Conservation (phyloP, 2,888 invertebrate species). For the Aphodius granarius region DNA sequence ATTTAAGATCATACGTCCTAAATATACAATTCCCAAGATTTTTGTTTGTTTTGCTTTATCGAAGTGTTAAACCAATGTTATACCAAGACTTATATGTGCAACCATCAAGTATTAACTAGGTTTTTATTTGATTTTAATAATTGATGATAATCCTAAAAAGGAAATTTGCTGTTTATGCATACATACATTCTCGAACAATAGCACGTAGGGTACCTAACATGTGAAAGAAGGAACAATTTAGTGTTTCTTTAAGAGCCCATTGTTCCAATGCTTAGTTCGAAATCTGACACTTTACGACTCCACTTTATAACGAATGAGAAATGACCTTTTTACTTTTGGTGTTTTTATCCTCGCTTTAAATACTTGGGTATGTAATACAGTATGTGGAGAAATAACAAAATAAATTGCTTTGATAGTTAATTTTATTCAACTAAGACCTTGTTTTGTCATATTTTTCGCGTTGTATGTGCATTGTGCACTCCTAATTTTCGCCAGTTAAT, state of each 20-base stretch:
- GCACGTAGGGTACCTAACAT: not conserved
- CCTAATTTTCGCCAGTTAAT: constrained; percentile 30
- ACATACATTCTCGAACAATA: not conserved
- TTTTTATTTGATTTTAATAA: not conserved
- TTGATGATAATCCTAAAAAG: not conserved
- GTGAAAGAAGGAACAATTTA: not conserved
- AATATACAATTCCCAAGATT: too few species aligned
- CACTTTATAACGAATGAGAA: not conserved
- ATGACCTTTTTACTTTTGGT: not conserved
- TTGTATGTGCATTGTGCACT: constrained; percentile 21
- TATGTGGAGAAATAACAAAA: too few species aligned
- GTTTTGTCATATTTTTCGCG: too few species aligned
- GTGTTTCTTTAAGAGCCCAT: not conserved
- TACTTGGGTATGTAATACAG: too few species aligned
- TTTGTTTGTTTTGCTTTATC: too few species aligned
- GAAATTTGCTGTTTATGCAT: not conserved
- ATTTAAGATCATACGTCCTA: too few species aligned
- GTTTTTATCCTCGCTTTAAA: too few species aligned
- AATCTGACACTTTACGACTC: not conserved
- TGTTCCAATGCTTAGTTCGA: not conserved
- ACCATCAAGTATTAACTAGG: too few species aligned
- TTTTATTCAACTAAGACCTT: too few species aligned
- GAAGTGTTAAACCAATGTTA: too few species aligned
- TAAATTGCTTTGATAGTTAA: too few species aligned
- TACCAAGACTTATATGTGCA: too few species aligned